Percentiles rank a stretch among this genome's conserved stretches.
These are phyloP conservation scores for Brachionus sp. DNA, from an alignment of 1,140 invertebrate genomes.

Conservation along the genomic window DNA sequence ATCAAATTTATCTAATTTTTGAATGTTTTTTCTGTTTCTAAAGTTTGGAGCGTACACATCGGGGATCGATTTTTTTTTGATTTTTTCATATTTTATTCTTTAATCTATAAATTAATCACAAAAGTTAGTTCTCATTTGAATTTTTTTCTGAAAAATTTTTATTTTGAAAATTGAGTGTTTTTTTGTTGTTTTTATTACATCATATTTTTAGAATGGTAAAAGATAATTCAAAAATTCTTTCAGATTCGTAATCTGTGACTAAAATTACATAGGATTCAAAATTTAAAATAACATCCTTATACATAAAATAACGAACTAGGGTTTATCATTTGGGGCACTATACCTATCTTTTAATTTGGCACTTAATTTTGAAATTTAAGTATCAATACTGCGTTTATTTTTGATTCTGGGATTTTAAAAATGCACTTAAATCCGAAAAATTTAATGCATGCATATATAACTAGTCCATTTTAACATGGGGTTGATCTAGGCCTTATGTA, in stretches of 20 bases:
- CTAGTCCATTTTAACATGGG: no score
- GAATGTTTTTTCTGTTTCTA: not conserved
- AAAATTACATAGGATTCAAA: constrained; percentile 8
- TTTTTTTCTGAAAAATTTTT: not conserved
- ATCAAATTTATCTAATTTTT: not conserved
- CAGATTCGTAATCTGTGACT: not conserved
- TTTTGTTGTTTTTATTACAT: not conserved
- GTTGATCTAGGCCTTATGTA: no score
- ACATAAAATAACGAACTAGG: not conserved
- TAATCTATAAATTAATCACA: not conserved
- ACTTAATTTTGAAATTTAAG: no score
- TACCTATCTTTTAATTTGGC: no score
- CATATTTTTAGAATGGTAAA: not conserved
- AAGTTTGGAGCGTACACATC: not conserved
- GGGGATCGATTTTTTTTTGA: not conserved
- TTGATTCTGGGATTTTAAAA: no score
- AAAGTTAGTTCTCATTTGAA: not conserved
- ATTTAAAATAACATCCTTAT: not conserved
- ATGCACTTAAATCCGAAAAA: no score
- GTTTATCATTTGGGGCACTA: not conserved
- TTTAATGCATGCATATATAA: no score
- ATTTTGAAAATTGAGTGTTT: not conserved
- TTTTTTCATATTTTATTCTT: not conserved
- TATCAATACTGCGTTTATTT: no score
- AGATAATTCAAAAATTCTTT: not conserved